Percentiles rank a stretch among this genome's conserved stretches.
Evolutionary conservation across 1,140 invertebrate species (phyloP).

Genomic region (Micrasema longulum): DNA sequence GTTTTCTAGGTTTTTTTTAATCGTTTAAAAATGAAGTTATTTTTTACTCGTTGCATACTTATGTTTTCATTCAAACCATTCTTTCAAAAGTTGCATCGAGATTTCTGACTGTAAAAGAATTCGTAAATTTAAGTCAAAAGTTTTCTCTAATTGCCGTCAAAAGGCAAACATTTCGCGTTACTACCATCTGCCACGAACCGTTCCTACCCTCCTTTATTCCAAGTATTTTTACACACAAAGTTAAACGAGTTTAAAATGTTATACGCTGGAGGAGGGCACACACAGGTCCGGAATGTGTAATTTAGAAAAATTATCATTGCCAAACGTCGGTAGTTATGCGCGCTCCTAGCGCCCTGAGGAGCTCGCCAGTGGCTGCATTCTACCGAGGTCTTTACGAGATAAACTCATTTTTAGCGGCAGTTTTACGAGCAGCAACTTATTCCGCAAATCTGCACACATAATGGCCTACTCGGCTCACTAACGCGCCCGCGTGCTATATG

Average conservation of each 20-base stretch:
- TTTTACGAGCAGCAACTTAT: constrained; percentile 48
- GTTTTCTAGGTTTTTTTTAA: too few species aligned
- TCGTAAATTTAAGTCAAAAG: constrained; percentile 39
- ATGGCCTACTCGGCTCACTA: constrained; percentile 37
- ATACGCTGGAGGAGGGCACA: constrained; percentile 3
- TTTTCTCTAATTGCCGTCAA: constrained; percentile 41
- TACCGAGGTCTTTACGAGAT: constrained; percentile 22
- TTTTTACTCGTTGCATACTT: too few species aligned
- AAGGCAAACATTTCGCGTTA: constrained; percentile 39
- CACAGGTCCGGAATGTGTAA: constrained; percentile 37
- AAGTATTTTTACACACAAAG: constrained; percentile 19
- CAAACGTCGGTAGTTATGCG: constrained; percentile 23
- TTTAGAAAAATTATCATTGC: constrained; percentile 41
- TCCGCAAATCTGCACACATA: constrained; percentile 51
- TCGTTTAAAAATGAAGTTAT: too few species aligned
- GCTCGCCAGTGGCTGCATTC: constrained; percentile 21
- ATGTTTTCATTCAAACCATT: too few species aligned
- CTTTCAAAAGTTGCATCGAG: neutral
- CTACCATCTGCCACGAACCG: constrained; percentile 35
- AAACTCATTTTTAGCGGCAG: constrained; percentile 45
- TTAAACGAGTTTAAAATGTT: constrained; percentile 42
- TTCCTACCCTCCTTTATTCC: constrained; percentile 27
- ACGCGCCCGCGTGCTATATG: constrained; percentile 40
- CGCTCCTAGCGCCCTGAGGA: neutral
- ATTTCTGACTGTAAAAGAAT: constrained; percentile 9